These are phyloP conservation scores for Acanthacorydalis orientalis DNA, from an alignment of 2,888 invertebrate genomes.

Conservation along the genomic window DNA sequence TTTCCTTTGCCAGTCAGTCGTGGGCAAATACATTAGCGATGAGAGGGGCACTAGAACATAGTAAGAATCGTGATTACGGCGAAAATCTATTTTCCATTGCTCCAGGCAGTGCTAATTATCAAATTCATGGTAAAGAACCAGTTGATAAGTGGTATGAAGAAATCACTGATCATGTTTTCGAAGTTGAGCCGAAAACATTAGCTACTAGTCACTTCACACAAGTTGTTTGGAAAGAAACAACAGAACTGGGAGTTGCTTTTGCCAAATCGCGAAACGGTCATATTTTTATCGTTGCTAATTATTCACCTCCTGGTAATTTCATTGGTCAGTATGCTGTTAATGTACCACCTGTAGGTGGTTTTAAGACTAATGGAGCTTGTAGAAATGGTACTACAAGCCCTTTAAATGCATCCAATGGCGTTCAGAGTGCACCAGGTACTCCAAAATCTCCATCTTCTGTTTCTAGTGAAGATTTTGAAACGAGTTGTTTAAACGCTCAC, in stretches of 20 bases:
- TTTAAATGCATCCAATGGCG: too few species aligned
- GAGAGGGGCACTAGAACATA: constrained; percentile 34
- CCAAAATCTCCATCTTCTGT: background rate
- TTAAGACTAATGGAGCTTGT: constrained; percentile 6
- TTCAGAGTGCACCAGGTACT: background rate
- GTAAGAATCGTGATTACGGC: constrained; percentile 35
- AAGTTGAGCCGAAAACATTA: constrained; percentile 43
- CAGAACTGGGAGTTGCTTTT: constrained; percentile 57
- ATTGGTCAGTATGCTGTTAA: constrained; percentile 53
- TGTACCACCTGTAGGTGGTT: constrained; percentile 42
- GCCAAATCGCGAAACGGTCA: constrained; percentile 44
- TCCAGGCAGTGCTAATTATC: constrained; percentile 45
- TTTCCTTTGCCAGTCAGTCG: constrained; percentile 31
- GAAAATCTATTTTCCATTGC: constrained; percentile 58
- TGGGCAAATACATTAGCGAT: constrained; percentile 35
- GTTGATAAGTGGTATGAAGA: constrained; percentile 65
- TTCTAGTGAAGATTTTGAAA: constrained; percentile 33
- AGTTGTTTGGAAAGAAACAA: constrained; percentile 65
- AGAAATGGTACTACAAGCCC: background rate
- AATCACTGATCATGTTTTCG: constrained; percentile 50
- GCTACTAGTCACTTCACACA: constrained; percentile 57
- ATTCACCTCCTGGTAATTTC: constrained; percentile 77
- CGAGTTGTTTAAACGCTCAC: constrained; percentile 56
- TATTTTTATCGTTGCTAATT: constrained; percentile 75
- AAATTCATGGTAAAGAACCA: constrained; percentile 48